These are phyloP conservation scores for Euura saliciscinereae DNA, from an alignment of 1,140 invertebrate species.

Conservation along the genomic window DNA sequence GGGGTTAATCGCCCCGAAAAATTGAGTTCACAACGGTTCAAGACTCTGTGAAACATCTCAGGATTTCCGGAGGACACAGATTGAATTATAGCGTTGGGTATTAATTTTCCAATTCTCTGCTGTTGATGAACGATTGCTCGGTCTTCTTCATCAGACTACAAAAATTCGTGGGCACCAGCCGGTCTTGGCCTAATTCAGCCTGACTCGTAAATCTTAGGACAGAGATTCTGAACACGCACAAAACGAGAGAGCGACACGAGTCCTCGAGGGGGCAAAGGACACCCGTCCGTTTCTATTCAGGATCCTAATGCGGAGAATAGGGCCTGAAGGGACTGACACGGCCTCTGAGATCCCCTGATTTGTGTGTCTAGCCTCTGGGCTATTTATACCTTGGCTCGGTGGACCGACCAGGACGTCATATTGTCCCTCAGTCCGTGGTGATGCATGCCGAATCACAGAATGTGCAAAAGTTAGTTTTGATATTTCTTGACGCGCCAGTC, in stretches of 20 bases:
- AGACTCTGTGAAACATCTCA: too few species aligned
- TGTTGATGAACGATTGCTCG: too few species aligned
- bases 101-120: too few species aligned
- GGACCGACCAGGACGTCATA: not conserved
- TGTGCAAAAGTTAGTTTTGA: not conserved
- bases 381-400: not conserved
- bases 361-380: not conserved
- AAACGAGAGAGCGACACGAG: slow-evolving; percentile 1
- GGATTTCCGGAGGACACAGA: too few species aligned
- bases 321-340: not conserved
- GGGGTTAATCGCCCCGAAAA: too few species aligned
- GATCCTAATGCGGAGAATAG: not conserved
- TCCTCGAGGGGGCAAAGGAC: not conserved
- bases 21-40: too few species aligned
- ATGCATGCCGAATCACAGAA: not conserved
- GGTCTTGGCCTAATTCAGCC: not conserved
- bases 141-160: too few species aligned
- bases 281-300: not conserved
- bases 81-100: too few species aligned
- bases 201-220: not conserved
- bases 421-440: not conserved
- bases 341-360: slow-evolving; percentile 2
- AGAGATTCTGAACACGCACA: not conserved
- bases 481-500: not conserved
- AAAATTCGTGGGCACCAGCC: too few species aligned